phyloP scores from a whole-genome alignment of 2,797 vertebrate species.

The Nyctibius grandis region DNA sequence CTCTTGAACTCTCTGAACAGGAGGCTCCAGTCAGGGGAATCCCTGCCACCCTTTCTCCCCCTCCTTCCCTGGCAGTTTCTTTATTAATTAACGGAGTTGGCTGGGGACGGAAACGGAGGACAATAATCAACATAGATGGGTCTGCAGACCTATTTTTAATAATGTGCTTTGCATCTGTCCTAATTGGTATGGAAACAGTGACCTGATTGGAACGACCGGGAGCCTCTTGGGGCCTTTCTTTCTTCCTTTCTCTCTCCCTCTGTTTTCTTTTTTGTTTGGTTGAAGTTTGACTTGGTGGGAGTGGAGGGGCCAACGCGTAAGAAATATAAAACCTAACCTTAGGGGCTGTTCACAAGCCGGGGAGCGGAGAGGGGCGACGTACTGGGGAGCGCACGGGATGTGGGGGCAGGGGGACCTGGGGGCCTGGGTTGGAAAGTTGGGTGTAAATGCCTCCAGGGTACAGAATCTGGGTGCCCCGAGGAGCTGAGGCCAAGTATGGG shows the following conservation, averaged over 20 bases:
- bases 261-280: constrained; percentile 66
- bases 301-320: constrained; percentile 55
- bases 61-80: constrained; percentile 68
- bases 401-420: constrained; percentile 42
- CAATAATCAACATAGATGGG: constrained; percentile 75
- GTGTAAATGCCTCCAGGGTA: neutral
- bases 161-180: constrained; percentile 73
- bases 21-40: constrained; percentile 71
- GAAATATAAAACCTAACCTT: constrained; percentile 62
- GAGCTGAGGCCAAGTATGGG: neutral
- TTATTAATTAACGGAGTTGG: constrained; percentile 76
- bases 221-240: constrained; percentile 65
- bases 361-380: neutral
- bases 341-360: constrained; percentile 8
- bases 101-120: constrained; percentile 70
- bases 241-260: constrained; percentile 59
- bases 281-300: constrained; percentile 67
- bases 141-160: constrained; percentile 76
- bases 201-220: constrained; percentile 73
- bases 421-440: neutral
- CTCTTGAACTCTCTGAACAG: constrained; percentile 68
- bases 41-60: constrained; percentile 64
- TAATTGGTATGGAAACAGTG: constrained; percentile 76
- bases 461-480: neutral
- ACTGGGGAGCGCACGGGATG: neutral